phyloP scores from a whole-genome alignment of 2,797 vertebrate genomes.

The Thunnus albacares region DNA sequence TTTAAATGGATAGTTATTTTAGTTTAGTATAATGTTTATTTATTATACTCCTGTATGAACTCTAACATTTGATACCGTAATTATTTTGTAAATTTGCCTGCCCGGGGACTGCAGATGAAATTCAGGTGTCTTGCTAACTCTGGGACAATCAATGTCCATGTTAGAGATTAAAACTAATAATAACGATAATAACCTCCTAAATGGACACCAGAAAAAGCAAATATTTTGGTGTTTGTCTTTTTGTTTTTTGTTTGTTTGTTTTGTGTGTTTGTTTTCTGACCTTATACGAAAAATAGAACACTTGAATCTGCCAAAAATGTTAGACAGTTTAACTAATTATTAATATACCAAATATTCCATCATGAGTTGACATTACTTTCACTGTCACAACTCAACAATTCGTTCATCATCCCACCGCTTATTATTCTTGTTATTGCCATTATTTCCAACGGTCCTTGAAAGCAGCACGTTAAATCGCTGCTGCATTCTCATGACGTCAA shows the following conservation, averaged over 20 bases:
- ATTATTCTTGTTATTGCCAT: fast-evolving
- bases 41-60: no score
- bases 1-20: no score
- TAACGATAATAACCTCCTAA: neutral
- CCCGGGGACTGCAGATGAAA: no score
- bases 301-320: neutral
- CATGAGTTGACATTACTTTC: neutral
- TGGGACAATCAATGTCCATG: no score
- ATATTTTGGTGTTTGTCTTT: neutral
- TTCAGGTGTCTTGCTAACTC: no score
- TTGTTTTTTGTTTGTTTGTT: neutral
- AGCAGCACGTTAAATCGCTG: neutral
- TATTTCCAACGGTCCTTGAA: conserved; percentile 33
- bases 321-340: neutral
- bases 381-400: neutral
- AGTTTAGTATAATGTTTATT: no score
- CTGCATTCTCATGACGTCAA: conserved; percentile 67
- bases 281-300: no score
- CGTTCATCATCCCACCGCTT: fast-evolving
- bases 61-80: no score
- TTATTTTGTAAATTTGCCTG: no score
- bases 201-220: neutral
- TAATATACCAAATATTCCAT: no score
- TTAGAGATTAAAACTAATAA: no score
- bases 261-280: neutral